Evolutionary conservation across 1,140 invertebrate genomes (phyloP).

Genomic region (fruit fly (Drosophila melanogaster)): Release_6_plus_ISO1_MT NT_037436.4:14923501-14924000

Average conservation of each 20-base stretch:
- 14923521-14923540: too few species aligned
- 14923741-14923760: neutral
- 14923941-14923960: slow-evolving; percentile 54
- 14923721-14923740: too few species aligned
- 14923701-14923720: neutral
- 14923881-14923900: slow-evolving; percentile 55
- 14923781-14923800: slow-evolving; percentile 12
- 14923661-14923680: too few species aligned
- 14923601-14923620: too few species aligned
- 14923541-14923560: too few species aligned
- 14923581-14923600: too few species aligned
- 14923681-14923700: too few species aligned
- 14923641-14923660: too few species aligned
- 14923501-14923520: too few species aligned
- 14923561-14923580: too few species aligned
- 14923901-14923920: slow-evolving; percentile 35
- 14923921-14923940: slow-evolving; percentile 29
- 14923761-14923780: neutral
- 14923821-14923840: slow-evolving; percentile 41
- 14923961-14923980: slow-evolving; percentile 48
- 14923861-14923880: slow-evolving; percentile 42
- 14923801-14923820: slow-evolving; percentile 43
- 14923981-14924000: slow-evolving; percentile 26
- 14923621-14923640: too few species aligned
- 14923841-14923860: slow-evolving; percentile 1